Percentiles rank a stretch among this genome's conserved stretches.
Conservation (phyloP, 2,797 vertebrate genomes). For the Sebastes nivosus region DNA sequence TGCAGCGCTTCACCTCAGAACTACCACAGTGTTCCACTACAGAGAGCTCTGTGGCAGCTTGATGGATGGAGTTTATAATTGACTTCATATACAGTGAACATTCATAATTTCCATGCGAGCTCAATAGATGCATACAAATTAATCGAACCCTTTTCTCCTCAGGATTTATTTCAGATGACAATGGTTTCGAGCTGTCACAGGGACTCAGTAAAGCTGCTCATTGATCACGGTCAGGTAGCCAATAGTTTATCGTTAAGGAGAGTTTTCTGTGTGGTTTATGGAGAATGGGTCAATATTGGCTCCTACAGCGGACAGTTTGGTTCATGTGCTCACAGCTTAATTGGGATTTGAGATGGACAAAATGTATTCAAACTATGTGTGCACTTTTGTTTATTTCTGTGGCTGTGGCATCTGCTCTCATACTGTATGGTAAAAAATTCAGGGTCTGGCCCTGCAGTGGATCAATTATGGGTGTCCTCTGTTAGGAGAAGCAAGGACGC, state of each 20-base stretch:
- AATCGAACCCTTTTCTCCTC: slow-evolving; percentile 48
- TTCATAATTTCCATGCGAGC: slow-evolving; percentile 58
- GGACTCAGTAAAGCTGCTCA: not conserved
- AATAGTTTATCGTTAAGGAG: not conserved
- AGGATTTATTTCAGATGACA: slow-evolving; percentile 21
- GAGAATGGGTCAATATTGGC: slow-evolving; percentile 8
- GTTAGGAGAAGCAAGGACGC: slow-evolving; percentile 18
- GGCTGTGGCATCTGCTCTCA: not conserved
- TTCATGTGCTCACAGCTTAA: not conserved
- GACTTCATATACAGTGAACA: slow-evolving; percentile 63
- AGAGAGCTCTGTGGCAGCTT: slow-evolving; percentile 55
- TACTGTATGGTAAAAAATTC: slow-evolving; percentile 35
- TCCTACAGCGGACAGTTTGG: not conserved
- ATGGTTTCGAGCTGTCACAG: not conserved
- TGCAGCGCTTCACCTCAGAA: slow-evolving; percentile 23
- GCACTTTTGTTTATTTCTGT: not conserved
- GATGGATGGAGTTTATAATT: slow-evolving; percentile 77
- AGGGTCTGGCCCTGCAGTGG: not conserved
- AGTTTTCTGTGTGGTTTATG: not conserved
- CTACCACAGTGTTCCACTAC: slow-evolving; percentile 25
- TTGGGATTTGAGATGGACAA: not conserved
- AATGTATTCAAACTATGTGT: not conserved
- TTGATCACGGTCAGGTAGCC: slow-evolving; percentile 6
- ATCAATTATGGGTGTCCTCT: slow-evolving; percentile 35
- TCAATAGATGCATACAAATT: slow-evolving; percentile 59